These are phyloP conservation scores for Meloe dianella DNA, from an alignment of 2,888 invertebrate species.

Conservation along the genomic window DNA sequence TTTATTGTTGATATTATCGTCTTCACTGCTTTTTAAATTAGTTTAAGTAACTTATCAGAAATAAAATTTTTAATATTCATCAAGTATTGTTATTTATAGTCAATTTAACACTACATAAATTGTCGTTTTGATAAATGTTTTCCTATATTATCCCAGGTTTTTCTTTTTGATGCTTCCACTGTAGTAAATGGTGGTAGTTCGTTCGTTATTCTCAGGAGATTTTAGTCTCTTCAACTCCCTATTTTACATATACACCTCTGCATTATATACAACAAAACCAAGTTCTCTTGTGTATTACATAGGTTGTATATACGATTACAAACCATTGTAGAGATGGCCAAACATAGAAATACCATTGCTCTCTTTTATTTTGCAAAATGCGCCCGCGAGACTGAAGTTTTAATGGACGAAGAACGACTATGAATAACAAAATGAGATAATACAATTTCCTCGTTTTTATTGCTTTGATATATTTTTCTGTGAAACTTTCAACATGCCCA, in stretches of 20 bases:
- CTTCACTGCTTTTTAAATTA: background rate
- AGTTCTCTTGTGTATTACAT: constrained; percentile 1
- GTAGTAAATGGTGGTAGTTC: background rate
- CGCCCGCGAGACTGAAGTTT: constrained; percentile 52
- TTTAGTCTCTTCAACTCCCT: background rate
- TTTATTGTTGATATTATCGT: constrained; percentile 8
- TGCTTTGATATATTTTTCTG: constrained; percentile 40
- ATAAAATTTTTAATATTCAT: background rate
- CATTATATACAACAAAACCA: background rate
- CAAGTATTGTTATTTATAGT: background rate
- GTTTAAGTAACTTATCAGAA: background rate
- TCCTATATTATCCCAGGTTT: background rate
- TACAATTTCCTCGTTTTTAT: constrained; percentile 50
- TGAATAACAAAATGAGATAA: constrained; percentile 55
- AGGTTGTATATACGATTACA: constrained; percentile 22
- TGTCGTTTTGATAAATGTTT: background rate
- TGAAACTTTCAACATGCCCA: constrained; percentile 28
- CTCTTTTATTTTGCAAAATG: constrained; percentile 53
- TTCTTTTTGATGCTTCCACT: background rate
- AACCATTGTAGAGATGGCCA: constrained; percentile 19
- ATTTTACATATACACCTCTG: background rate
- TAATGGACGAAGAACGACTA: constrained; percentile 52
- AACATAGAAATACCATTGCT: constrained; percentile 28
- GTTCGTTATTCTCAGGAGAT: background rate
- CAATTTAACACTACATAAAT: background rate